A percentile compares a stretch with the other conserved stretches of the same genome.
These are phyloP conservation scores for Sterna hirundo DNA, from an alignment of 2,113 vertebrate species.

Conservation along the genomic window DNA sequence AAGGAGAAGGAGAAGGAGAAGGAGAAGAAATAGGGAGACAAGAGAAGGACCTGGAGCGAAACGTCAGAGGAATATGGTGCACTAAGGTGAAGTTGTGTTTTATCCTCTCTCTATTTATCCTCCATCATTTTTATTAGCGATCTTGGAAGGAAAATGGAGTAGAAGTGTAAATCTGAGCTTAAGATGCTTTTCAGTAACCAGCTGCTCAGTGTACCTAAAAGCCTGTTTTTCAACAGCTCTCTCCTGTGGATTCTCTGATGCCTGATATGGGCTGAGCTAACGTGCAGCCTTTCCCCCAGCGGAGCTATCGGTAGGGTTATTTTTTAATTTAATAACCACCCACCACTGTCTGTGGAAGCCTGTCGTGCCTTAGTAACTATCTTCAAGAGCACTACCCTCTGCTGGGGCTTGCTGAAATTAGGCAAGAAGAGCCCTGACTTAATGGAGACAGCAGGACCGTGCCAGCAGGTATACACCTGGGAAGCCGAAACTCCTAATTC, in stretches of 20 bases:
- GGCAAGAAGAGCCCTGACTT: background rate
- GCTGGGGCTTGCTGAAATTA: background rate
- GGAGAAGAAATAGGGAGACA: background rate
- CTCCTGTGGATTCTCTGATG: background rate
- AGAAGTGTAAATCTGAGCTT: background rate
- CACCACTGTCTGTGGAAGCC: background rate
- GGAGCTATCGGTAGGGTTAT: background rate
- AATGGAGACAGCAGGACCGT: background rate
- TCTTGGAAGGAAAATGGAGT: background rate
- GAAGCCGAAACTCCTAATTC: background rate
- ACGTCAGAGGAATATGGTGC: rapidly evolving
- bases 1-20: background rate
- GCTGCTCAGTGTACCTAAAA: background rate
- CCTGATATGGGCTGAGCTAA: background rate
- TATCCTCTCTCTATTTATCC: background rate
- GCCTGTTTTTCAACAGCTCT: background rate
- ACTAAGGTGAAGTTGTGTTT: background rate
- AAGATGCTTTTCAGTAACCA: background rate
- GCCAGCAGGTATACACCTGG: rapidly evolving
- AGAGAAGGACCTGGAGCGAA: background rate
- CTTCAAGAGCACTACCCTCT: background rate
- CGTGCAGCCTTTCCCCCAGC: background rate
- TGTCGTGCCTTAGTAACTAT: background rate
- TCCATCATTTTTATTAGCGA: background rate
- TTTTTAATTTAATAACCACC: background rate